A percentile compares a stretch with the other conserved stretches of the same genome.
These are phyloP conservation scores for Ailurus styani DNA, from an alignment of 2,113 vertebrate genomes.

Conservation along the genomic window DNA sequence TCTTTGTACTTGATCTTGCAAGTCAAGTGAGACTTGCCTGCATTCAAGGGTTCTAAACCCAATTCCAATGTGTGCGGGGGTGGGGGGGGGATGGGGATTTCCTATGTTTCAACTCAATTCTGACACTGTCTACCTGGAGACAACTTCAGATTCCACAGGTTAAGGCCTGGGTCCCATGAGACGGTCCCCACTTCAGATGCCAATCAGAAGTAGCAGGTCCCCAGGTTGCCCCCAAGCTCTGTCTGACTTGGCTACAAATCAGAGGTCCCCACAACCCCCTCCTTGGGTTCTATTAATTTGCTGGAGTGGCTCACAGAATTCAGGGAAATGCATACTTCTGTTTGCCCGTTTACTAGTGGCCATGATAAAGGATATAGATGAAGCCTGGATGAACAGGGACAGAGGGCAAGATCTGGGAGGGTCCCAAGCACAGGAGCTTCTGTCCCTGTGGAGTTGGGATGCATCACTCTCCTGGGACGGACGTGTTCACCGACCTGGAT, in stretches of 20 bases:
- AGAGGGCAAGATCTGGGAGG: neutral
- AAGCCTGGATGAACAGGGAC: neutral
- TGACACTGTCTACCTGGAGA: neutral
- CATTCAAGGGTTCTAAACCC: neutral
- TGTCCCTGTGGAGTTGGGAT: neutral
- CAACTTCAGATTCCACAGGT: neutral
- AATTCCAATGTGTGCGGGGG: neutral
- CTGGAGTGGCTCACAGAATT: neutral
- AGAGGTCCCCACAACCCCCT: rapidly evolving
- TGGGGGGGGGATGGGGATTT: too few relatives aligned
- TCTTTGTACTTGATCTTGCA: neutral
- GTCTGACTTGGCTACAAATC: neutral
- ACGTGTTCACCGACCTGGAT: neutral
- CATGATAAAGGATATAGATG: neutral
- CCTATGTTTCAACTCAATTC: neutral
- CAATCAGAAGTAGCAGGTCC: neutral
- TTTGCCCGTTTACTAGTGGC: neutral
- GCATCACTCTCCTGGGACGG: neutral
- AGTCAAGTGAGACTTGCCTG: neutral
- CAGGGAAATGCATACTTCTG: neutral
- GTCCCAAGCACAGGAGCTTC: neutral
- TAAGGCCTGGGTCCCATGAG: neutral
- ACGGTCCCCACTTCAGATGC: neutral
- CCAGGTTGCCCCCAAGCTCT: neutral
- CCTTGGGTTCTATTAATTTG: neutral